A percentile compares a stretch with the other conserved stretches of the same genome.
These are phyloP conservation scores for Pogoniulus pusillus DNA, from an alignment of 2,797 vertebrate species.

Conservation along the genomic window DNA sequence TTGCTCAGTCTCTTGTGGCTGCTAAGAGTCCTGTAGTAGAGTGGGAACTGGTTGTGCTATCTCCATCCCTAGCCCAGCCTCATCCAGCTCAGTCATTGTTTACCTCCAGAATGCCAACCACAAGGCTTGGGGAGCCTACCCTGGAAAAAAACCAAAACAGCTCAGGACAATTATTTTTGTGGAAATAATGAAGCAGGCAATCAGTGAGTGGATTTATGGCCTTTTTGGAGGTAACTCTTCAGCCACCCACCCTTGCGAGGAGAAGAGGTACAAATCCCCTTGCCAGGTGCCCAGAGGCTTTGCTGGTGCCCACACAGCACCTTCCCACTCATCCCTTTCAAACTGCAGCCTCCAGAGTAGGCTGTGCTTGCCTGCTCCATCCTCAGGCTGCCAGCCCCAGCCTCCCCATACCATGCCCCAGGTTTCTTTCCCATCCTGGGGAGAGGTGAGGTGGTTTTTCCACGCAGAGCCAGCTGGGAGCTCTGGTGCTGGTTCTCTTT, in stretches of 20 bases:
- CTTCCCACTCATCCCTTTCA: neutral
- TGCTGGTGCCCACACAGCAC: neutral
- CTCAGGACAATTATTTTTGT: neutral
- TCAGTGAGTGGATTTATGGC: neutral
- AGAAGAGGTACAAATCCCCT: neutral
- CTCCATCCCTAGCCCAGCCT: neutral
- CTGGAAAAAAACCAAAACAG: neutral
- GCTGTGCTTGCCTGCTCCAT: neutral
- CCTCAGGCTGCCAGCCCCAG: neutral
- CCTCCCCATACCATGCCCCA: neutral
- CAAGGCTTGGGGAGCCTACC: neutral
- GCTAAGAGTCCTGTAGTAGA: neutral
- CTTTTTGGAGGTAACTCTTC: neutral
- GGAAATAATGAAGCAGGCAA: slow-evolving; percentile 32
- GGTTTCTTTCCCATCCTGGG: neutral
- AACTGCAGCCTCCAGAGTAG: fast-evolving
- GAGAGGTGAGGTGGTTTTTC: neutral
- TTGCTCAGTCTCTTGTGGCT: neutral
- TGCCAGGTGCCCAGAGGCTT: neutral
- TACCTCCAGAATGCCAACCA: neutral
- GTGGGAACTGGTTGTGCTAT: neutral
- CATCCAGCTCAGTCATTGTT: slow-evolving; percentile 14
- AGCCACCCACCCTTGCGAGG: neutral
- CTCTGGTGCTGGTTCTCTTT: neutral
- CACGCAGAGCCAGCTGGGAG: neutral